phyloP scores from a whole-genome alignment of 2,888 invertebrate genomes.

The Priocnemis perturbator region DNA sequence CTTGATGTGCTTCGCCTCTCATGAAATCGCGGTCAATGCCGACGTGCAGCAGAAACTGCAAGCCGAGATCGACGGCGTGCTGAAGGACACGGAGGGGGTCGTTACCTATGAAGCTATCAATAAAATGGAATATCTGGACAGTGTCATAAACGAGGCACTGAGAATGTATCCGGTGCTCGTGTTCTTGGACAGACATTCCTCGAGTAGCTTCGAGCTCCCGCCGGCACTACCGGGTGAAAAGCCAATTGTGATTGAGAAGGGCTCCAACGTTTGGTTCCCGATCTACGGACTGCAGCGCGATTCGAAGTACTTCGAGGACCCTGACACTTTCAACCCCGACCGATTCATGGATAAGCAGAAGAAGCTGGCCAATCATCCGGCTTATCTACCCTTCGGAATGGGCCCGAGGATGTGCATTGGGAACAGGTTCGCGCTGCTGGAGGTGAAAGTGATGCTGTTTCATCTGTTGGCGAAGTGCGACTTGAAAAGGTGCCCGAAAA shows the following conservation, averaged over 20 bases:
- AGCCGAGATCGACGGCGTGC: slow-evolving; percentile 61
- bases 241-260: slow-evolving; percentile 61
- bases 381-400: slow-evolving; percentile 69
- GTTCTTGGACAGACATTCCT: slow-evolving; percentile 62
- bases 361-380: slow-evolving; percentile 59
- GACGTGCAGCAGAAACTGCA: slow-evolving; percentile 74
- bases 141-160: slow-evolving; percentile 73
- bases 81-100: slow-evolving; percentile 62
- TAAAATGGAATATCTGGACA: slow-evolving; percentile 77
- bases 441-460: slow-evolving; percentile 48
- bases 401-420: slow-evolving; percentile 71
- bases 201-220: slow-evolving; percentile 58
- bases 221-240: slow-evolving; percentile 56
- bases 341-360: slow-evolving; percentile 69
- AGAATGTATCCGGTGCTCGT: slow-evolving; percentile 60
- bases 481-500: slow-evolving; percentile 69
- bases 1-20: slow-evolving; percentile 54
- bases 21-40: slow-evolving; percentile 67
- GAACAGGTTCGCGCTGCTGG: slow-evolving; percentile 52
- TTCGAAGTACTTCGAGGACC: slow-evolving; percentile 68
- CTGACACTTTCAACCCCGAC: slow-evolving; percentile 73
- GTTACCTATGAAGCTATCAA: slow-evolving; percentile 73
- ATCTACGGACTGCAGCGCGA: slow-evolving; percentile 67
- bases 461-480: slow-evolving; percentile 44
- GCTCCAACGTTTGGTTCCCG: slow-evolving; percentile 62